Evolutionary conservation across 2,888 invertebrate genomes (phyloP).

Genomic region (Zonitis immaculata): DNA sequence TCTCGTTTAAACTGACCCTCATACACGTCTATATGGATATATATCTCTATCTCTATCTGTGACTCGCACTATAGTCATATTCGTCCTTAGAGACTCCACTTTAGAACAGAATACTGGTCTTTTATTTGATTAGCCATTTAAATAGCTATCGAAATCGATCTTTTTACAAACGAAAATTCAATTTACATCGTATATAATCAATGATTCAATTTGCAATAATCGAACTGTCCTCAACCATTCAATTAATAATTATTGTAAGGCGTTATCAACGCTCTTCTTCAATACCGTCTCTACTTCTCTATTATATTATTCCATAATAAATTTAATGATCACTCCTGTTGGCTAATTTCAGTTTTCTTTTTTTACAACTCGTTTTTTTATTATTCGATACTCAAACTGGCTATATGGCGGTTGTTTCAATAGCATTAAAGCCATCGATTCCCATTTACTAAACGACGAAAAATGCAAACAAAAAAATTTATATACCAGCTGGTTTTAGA

Average conservation of each 20-base stretch:
- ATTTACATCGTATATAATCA: background rate
- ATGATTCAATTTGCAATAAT: too few species aligned
- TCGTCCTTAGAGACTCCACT: conserved; percentile 20
- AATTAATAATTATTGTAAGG: too few species aligned
- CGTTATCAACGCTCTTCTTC: too few species aligned
- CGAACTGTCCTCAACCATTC: too few species aligned
- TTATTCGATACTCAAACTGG: background rate
- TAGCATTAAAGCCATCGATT: background rate
- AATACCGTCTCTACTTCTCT: too few species aligned
- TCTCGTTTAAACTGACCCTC: conserved; percentile 42
- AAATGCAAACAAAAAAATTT: too few species aligned
- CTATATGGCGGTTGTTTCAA: background rate
- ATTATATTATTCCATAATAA: too few species aligned
- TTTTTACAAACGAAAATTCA: background rate
- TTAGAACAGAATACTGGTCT: conserved; percentile 21
- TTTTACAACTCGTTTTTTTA: background rate
- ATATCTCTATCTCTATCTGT: conserved; percentile 28
- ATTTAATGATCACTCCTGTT: background rate
- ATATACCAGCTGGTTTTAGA: background rate
- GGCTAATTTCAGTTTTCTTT: background rate
- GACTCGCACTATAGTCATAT: conserved; percentile 5
- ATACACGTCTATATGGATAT: too few species aligned
- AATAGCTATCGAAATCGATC: conserved; percentile 4
- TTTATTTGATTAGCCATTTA: conserved; percentile 28
- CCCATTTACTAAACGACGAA: too few species aligned